These are phyloP conservation scores for Erithacus rubecula DNA, from an alignment of 2,797 vertebrate genomes.

Conservation along the genomic window DNA sequence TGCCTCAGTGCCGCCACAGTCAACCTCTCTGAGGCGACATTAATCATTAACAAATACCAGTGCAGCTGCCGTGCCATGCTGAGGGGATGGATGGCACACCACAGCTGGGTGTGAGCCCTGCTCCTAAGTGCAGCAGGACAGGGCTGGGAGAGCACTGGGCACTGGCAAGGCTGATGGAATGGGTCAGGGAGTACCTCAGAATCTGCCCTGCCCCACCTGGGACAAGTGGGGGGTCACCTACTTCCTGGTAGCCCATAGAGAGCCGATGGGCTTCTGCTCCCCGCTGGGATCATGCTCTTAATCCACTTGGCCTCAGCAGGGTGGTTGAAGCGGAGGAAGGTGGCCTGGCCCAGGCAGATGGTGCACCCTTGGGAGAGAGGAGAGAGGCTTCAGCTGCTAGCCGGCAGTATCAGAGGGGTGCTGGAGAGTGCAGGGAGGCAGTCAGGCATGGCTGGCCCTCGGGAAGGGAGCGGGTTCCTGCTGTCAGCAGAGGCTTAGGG, in stretches of 20 bases:
- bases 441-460: neutral
- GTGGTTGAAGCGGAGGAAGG: slow-evolving; percentile 95
- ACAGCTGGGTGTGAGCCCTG: rapidly evolving
- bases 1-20: neutral
- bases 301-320: slow-evolving; percentile 95
- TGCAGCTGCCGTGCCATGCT: neutral
- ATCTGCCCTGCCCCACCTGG: neutral
- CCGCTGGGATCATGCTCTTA: slow-evolving; percentile 91
- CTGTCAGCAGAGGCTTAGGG: neutral
- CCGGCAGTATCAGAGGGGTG: rapidly evolving
- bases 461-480: neutral
- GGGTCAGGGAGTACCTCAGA: neutral
- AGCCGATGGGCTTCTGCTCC: slow-evolving; percentile 57
- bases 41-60: slow-evolving; percentile 40
- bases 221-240: slow-evolving; percentile 37
- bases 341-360: slow-evolving; percentile 94
- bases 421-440: rapidly evolving
- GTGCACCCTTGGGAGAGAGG: slow-evolving; percentile 84
- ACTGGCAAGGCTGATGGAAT: neutral
- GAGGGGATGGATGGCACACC: neutral
- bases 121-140: neutral
- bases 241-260: slow-evolving; percentile 77
- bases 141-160: neutral
- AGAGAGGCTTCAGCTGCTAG: neutral
- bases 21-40: neutral